Evolutionary conservation across 2,113 vertebrate species (phyloP).

Genomic region (Brachypodius melanocephalos): DNA sequence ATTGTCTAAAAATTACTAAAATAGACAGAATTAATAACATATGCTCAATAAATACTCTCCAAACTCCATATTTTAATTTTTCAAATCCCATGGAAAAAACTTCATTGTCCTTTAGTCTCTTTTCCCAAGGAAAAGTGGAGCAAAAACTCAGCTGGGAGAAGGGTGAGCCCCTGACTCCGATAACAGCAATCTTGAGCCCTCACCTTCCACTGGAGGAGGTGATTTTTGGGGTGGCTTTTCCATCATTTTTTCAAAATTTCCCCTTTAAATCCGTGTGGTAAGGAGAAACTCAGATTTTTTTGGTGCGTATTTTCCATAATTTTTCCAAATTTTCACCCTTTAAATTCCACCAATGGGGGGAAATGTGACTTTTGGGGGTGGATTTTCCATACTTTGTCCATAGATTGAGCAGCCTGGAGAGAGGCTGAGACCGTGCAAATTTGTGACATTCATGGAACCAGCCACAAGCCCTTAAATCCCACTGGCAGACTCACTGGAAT

Average conservation of each 20-base stretch:
- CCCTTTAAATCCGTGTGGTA: background rate
- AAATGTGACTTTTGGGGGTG: background rate
- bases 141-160: background rate
- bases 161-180: rapidly evolving
- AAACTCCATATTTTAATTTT: background rate
- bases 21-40: background rate
- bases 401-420: background rate
- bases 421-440: rapidly evolving
- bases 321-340: background rate
- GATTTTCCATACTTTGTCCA: rapidly evolving
- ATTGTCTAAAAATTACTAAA: background rate
- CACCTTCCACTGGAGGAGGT: background rate
- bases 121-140: background rate
- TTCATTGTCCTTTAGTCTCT: background rate
- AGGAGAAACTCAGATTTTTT: background rate
- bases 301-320: background rate
- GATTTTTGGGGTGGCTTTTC: background rate
- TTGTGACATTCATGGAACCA: rapidly evolving
- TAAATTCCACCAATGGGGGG: rapidly evolving
- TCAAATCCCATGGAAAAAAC: background rate
- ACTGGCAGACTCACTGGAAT: rapidly evolving
- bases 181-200: background rate
- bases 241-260: background rate
- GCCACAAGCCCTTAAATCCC: rapidly evolving
- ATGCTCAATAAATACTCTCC: background rate